Percentiles rank a stretch among this genome's conserved stretches.
phyloP scores from a whole-genome alignment of 1,140 invertebrate genomes.

The Drosophila triauraria region DNA sequence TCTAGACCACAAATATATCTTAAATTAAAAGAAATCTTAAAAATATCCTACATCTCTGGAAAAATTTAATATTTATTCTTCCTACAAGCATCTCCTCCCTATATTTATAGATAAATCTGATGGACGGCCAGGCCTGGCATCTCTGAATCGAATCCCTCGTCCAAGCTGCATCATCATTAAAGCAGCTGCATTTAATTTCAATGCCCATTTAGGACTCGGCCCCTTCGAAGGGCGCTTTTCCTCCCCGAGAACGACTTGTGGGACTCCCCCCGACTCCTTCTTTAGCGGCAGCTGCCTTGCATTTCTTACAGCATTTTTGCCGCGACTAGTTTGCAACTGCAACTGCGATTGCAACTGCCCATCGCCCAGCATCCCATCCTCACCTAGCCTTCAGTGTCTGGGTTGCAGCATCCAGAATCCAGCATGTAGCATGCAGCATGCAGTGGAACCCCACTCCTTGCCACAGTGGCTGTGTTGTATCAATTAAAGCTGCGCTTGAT shows the following conservation, averaged over 20 bases:
- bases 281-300: conserved; percentile 65
- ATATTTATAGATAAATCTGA: conserved; percentile 11
- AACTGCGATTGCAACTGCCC: conserved; percentile 37
- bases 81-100: background rate
- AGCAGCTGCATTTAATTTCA: conserved; percentile 83
- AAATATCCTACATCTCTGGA: background rate
- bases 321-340: conserved; percentile 73
- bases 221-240: conserved; percentile 54
- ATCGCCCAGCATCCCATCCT: conserved; percentile 21
- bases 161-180: conserved; percentile 66
- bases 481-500: conserved; percentile 81
- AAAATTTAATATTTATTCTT: background rate
- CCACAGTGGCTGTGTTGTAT: conserved; percentile 59
- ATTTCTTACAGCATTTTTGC: conserved; percentile 83
- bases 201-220: conserved; percentile 74
- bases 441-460: conserved; percentile 10
- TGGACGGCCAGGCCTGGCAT: conserved; percentile 2
- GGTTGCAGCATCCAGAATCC: conserved; percentile 2
- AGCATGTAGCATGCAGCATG: background rate
- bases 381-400: conserved; percentile 9
- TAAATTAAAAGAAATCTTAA: background rate
- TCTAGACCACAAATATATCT: background rate
- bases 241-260: conserved; percentile 13
- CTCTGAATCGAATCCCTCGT: conserved; percentile 19
- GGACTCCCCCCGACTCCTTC: conserved; percentile 3